phyloP scores from a whole-genome alignment of 35 echinoderm and acorn worm genomes.

The Holothuria glaberrima region DNA sequence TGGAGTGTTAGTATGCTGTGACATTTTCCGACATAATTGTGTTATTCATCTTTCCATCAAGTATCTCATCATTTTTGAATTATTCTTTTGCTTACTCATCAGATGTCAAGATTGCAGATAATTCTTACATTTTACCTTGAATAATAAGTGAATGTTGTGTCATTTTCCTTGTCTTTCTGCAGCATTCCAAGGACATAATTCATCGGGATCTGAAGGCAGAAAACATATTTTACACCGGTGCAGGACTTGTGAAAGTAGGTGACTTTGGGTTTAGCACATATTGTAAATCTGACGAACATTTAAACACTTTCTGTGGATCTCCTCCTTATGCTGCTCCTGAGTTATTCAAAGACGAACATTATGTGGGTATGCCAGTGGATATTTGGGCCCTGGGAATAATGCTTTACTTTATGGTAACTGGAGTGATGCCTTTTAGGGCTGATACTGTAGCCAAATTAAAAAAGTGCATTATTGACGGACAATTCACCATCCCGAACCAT shows the following conservation, averaged over 20 bases:
- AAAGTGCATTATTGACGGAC: slow-evolving; percentile 95
- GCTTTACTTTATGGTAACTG: slow-evolving; percentile 98
- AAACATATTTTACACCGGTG: slow-evolving; percentile 95
- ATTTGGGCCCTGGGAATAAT: slow-evolving; percentile 98
- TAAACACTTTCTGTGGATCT: slow-evolving; percentile 99
- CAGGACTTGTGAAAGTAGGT: slow-evolving; percentile 96
- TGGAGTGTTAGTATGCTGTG: too few relatives aligned
- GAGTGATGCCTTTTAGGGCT: slow-evolving; percentile 95
- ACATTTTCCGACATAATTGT: too few relatives aligned
- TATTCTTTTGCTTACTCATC: too few relatives aligned
- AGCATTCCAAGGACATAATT: slow-evolving; percentile 97
- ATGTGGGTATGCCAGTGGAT: slow-evolving; percentile 86
- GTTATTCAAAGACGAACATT: slow-evolving; percentile 98
- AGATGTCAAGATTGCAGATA: too few relatives aligned
- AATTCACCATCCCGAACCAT: slow-evolving; percentile 87
- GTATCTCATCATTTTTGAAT: too few relatives aligned
- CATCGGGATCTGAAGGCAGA: slow-evolving; percentile 97
- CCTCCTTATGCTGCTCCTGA: slow-evolving; percentile 98
- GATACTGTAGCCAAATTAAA: slow-evolving; percentile 98
- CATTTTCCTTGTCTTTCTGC: slow-evolving; percentile 49
- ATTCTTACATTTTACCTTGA: too few relatives aligned
- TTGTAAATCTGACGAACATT: slow-evolving; percentile 73
- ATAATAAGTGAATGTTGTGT: not conserved
- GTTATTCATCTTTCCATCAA: too few relatives aligned
- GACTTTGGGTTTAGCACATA: slow-evolving; percentile 99